Base-by-base conservation (phyloP, 2,113 vertebrate species). In the Chitala chitala region DNA sequence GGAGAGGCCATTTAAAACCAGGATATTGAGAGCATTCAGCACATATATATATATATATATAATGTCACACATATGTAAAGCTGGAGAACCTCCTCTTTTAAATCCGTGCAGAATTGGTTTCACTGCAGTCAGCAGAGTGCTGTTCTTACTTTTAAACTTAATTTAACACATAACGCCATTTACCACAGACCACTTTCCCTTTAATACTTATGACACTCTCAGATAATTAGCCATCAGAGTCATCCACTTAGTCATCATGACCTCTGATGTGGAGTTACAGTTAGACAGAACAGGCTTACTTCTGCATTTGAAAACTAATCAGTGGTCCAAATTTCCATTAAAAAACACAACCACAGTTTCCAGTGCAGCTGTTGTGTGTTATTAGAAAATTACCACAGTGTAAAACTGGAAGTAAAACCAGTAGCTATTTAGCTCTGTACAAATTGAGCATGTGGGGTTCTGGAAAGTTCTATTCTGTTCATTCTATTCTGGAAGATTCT, bases 81-180 rank as follows among this genome's bases (percentile, higher is more conserved):
- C 2, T n/a, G 13, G 24, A 0, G 24, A n/a, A 24, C 8, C 12
- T n/a, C 29, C 29, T 26, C 24, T 3, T 29, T 54, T 53, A 77
- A 77, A 81, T 76, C 79, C 33, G 79, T 76, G 81, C 75, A 58
- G 63, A 59, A 75, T 53, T 13, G 58, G 59, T 66, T 4, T 58
- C 22, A 20, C 51, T 82, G 76, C 79, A 77, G 78, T 77, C 44
- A 75, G 59, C 20, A n/a, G 61, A 82, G 82, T 77, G 84, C 77
- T 70, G 77, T n/a, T n/a, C n/a, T n/a, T n/a, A n/a, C n/a, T n/a
- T n/a, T n/a, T n/a, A 74, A 70, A 78, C 77, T 76, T 81, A 86
- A 81, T 77, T 84, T 77, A 84, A 80, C 70, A 75, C 51, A 85
- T 82, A 75, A 82, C 66, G 71, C 71, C 73, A 78, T 63, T 80